Percentiles rank a stretch among this genome's conserved stretches.
Conservation (phyloP, 2,797 vertebrate species). For the Falco cherrug region DNA sequence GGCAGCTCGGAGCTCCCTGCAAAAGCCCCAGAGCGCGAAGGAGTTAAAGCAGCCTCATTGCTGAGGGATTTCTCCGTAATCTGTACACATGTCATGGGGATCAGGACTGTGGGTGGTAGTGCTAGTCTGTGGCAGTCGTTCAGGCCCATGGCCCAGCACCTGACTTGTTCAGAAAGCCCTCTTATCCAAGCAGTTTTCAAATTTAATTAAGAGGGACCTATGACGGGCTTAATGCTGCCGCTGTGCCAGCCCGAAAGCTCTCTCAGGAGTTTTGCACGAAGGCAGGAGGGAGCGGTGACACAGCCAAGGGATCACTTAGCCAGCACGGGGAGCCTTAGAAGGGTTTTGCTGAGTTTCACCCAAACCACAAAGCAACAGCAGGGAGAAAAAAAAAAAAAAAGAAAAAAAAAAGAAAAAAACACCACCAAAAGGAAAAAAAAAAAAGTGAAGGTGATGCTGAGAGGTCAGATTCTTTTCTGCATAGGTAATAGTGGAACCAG, state of each 20-base stretch:
- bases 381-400: accelerated
- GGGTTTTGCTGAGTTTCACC: not conserved
- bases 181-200: conserved; percentile 70
- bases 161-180: conserved; percentile 74
- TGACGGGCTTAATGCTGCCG: not conserved
- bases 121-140: conserved; percentile 84
- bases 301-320: not conserved
- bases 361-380: not conserved
- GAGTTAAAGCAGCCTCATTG: conserved; percentile 64
- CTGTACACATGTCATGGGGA: conserved; percentile 84
- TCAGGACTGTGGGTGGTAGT: conserved; percentile 85
- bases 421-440: too few species aligned
- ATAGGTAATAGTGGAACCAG: conserved; percentile 17
- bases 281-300: not conserved
- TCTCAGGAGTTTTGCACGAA: not conserved
- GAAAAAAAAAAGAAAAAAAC: too few species aligned
- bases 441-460: not conserved
- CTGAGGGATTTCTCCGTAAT: conserved; percentile 84
- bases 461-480: conserved; percentile 44
- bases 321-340: not conserved
- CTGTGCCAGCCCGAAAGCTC: conserved; percentile 34
- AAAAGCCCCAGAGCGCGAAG: not conserved
- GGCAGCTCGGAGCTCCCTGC: not conserved
- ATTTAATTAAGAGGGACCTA: conserved; percentile 74
- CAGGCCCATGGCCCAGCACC: conserved; percentile 80